phyloP scores from a whole-genome alignment of 2,113 vertebrate species.

The Tapirus terrestris region DNA sequence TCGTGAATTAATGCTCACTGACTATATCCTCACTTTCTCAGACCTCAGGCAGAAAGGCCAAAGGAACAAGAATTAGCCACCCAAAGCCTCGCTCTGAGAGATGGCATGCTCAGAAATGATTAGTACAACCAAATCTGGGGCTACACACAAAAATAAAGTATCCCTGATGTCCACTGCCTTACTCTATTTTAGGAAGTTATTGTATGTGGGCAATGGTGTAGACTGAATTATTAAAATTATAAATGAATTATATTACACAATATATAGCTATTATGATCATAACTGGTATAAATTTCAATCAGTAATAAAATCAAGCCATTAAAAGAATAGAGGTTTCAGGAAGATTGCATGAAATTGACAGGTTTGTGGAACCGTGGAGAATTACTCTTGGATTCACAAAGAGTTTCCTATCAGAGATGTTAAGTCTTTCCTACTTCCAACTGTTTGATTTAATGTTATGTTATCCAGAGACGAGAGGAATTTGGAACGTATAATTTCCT shows the following conservation, averaged over 20 bases:
- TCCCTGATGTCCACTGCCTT: background rate
- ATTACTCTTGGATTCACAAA: slow-evolving; percentile 12
- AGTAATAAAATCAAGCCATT: slow-evolving; percentile 25
- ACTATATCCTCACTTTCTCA: background rate
- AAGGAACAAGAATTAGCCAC: background rate
- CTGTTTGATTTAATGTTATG: slow-evolving; percentile 3
- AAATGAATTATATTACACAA: background rate
- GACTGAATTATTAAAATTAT: slow-evolving; percentile 12
- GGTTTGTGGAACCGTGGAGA: background rate
- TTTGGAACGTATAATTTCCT: slow-evolving; percentile 44
- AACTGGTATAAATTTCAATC: slow-evolving; percentile 13
- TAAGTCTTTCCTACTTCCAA: background rate
- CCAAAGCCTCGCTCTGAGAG: background rate
- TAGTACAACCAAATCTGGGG: background rate
- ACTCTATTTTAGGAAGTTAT: slow-evolving; percentile 3
- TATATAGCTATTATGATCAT: background rate
- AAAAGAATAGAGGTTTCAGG: slow-evolving; percentile 45
- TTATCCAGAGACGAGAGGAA: background rate
- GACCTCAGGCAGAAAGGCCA: background rate
- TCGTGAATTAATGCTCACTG: background rate
- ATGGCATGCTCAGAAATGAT: background rate
- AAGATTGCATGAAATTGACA: background rate
- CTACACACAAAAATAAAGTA: background rate
- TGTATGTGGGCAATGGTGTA: background rate
- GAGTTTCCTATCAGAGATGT: background rate